Evolutionary conservation across 2,888 invertebrate species (phyloP).

Genomic region (Reticulitermes lucifugus): DNA sequence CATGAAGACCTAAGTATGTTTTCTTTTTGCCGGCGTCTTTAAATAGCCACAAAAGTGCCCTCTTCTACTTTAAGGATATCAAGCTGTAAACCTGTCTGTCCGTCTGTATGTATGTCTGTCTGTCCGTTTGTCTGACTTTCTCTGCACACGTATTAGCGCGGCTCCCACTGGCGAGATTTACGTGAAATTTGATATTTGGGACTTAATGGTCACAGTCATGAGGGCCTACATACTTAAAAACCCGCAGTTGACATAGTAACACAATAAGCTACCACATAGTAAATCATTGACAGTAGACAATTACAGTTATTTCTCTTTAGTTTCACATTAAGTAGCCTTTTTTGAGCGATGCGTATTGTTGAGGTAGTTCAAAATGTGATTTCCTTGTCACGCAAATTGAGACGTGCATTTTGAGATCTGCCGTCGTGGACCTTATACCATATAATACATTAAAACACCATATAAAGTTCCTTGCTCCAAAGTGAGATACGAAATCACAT

Average conservation of each 20-base stretch:
- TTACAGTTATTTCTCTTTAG: background rate
- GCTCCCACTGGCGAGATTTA: too few relatives aligned
- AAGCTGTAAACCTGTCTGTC: too few relatives aligned
- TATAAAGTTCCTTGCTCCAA: background rate
- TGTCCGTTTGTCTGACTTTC: too few relatives aligned
- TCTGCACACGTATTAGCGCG: too few relatives aligned
- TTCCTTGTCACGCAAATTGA: conserved; percentile 8
- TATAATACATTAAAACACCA: background rate
- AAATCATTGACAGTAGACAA: background rate
- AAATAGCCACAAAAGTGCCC: too few relatives aligned
- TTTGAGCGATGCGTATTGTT: background rate
- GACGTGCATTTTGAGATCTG: background rate
- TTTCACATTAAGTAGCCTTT: background rate
- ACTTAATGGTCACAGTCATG: background rate
- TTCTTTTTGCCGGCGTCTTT: too few relatives aligned
- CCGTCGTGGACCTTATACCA: background rate
- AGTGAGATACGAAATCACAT: background rate
- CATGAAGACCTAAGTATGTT: too few relatives aligned
- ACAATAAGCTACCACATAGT: background rate
- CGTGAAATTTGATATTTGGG: too few relatives aligned
- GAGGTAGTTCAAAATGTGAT: background rate
- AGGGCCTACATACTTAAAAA: background rate
- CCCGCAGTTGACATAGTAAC: background rate
- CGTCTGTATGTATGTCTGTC: too few relatives aligned
- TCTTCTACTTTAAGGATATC: too few relatives aligned